These are phyloP conservation scores for Rhogogaster chlorosoma DNA, from an alignment of 2,888 invertebrate species.

Conservation along the genomic window DNA sequence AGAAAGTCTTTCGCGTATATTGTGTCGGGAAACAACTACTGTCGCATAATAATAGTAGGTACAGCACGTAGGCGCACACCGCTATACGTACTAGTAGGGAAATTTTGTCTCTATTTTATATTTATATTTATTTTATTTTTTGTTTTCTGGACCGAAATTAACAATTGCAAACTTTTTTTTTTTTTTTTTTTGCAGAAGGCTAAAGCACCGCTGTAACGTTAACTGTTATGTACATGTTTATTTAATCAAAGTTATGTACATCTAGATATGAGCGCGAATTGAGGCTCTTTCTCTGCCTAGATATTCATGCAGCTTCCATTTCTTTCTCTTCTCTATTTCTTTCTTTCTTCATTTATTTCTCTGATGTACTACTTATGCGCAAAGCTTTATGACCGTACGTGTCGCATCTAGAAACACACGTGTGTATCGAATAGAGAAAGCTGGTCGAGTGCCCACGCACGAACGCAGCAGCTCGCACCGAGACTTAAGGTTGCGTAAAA, in stretches of 20 bases:
- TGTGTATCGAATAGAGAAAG: slow-evolving; percentile 44
- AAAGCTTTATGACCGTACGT: slow-evolving; percentile 8
- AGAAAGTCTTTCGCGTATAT: neutral
- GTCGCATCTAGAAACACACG: slow-evolving; percentile 31
- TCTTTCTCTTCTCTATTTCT: neutral
- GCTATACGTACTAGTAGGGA: neutral
- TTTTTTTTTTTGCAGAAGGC: neutral
- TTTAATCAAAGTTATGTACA: neutral
- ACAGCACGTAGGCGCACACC: neutral
- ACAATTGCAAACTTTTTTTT: neutral
- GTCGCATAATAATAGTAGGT: neutral
- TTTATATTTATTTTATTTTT: too few species aligned
- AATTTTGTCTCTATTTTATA: too few species aligned
- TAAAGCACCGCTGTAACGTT: neutral
- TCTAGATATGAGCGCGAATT: neutral
- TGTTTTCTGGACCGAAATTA: too few species aligned
- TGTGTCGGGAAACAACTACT: neutral
- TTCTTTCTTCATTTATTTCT: neutral
- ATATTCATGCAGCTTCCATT: neutral
- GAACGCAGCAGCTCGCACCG: neutral
- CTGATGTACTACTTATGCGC: slow-evolving; percentile 9
- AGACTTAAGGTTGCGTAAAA: slow-evolving; percentile 31
- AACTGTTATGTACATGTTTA: neutral
- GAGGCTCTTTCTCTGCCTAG: neutral
- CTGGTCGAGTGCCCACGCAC: slow-evolving; percentile 41